Conservation (phyloP, 2,113 vertebrate genomes). For the Antidorcas marsupialis region DNA sequence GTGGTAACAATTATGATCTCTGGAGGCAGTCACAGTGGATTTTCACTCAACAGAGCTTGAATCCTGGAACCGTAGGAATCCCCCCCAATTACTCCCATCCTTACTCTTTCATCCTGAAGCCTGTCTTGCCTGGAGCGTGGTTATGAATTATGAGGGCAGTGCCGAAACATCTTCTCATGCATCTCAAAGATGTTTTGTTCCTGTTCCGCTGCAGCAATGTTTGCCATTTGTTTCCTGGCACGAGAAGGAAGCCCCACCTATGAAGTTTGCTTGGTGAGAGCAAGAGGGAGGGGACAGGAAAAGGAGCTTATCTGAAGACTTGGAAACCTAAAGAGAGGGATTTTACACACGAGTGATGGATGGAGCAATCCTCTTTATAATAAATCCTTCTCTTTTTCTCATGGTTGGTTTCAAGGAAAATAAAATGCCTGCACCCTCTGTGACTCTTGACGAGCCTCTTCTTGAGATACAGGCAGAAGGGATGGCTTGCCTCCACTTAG, state of each 20-base stretch:
- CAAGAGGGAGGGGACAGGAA: not conserved
- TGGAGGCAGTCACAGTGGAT: accelerated
- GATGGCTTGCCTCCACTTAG: not conserved
- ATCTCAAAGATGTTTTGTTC: not conserved
- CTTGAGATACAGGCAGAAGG: not conserved
- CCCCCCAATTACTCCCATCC: accelerated
- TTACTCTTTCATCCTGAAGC: not conserved
- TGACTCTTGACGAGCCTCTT: not conserved
- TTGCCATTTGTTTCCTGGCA: not conserved
- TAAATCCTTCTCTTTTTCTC: not conserved
- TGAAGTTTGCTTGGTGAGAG: not conserved
- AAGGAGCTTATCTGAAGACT: not conserved
- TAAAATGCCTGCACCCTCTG: not conserved
- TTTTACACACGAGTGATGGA: not conserved
- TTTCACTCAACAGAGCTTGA: not conserved
- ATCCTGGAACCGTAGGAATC: accelerated
- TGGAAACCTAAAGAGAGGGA: not conserved
- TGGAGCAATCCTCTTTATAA: not conserved
- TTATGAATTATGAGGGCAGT: accelerated
- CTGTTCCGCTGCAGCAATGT: not conserved
- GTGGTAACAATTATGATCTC: accelerated
- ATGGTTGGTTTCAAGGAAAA: not conserved
- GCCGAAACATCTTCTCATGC: accelerated
- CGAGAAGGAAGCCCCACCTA: not conserved
- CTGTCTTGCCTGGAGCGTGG: not conserved